Base-by-base conservation (phyloP, 2,113 vertebrate species). In the Bagarius yarrelli region DNA sequence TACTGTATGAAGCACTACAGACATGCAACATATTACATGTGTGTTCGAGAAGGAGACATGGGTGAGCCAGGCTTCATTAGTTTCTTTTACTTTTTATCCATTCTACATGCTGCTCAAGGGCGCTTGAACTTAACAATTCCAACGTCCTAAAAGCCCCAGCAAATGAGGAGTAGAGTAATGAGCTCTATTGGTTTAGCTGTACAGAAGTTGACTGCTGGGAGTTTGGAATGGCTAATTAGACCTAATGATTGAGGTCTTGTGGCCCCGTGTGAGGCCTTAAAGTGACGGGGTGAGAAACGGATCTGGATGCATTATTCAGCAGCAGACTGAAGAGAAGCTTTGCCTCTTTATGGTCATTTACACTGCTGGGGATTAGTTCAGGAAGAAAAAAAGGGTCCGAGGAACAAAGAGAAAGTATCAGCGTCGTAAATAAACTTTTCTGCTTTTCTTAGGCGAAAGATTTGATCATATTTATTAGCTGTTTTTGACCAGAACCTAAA, bases 161-260 rank as follows among this genome's bases (percentile, higher is more conserved):
- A 78, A 79, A 80, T 47, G 78, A 83, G 63, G 21, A 50, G 56
- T 34, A 9, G 12, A 25, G 53, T 86, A 83, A 85, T 83, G 82
- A 86, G 84, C 78, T 78, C 81, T 80, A 81, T 80, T 66, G 84
- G 52, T 83, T 80, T 83, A 78, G 79, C 69, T 80, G 66, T 81
- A 81, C 44, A 47, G 21, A 72, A 73, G 81, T 83, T 83, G 81
- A 80, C 32, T 83, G 78, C 80, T 85, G 79, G 67, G 81, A 81
- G 56, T 81, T 83, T 75, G 86, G 76, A 87, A 72, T 4, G 75
- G 78, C 81, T 87, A 85, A 87, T 87, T 87, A 83, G 83, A 83
- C 79, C 78, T 83, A 85, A 87, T 85, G 86, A 87, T 87, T 81
- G 86, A 85, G 81, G 71, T 79, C 83, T 72, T 23, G 44, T 67